phyloP scores from a whole-genome alignment of 2,888 invertebrate genomes.

The Lampropteryx suffumata region DNA sequence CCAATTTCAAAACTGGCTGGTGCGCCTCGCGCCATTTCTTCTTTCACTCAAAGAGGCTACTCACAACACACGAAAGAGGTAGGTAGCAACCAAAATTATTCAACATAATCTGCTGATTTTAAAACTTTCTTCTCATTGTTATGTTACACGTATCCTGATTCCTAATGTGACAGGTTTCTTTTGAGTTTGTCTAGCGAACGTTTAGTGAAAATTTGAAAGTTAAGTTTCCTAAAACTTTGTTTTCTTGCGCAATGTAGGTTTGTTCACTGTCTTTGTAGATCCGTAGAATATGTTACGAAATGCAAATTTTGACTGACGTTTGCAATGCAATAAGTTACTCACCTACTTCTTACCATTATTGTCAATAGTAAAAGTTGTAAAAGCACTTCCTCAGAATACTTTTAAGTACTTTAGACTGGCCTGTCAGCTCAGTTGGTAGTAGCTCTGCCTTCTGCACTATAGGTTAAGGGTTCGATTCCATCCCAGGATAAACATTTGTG shows the following conservation, averaged over 20 bases:
- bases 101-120: constrained; percentile 14
- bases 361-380: no score
- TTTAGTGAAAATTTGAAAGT: constrained; percentile 31
- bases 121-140: constrained; percentile 56
- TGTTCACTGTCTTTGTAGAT: not conserved
- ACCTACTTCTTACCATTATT: no score
- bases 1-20: constrained; percentile 29
- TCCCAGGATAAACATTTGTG: no score
- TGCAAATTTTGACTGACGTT: constrained; percentile 2
- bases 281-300: not conserved
- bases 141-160: constrained; percentile 49
- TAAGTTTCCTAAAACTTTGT: constrained; percentile 10
- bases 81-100: constrained; percentile 11
- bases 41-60: constrained; percentile 53
- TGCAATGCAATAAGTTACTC: not conserved
- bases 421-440: no score
- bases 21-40: constrained; percentile 55
- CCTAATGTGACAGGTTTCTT: constrained; percentile 35
- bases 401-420: no score
- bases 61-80: constrained; percentile 17
- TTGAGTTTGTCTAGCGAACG: constrained; percentile 28
- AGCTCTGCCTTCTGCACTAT: no score
- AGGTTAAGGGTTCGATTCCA: no score
- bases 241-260: constrained; percentile 10
- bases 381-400: no score